phyloP scores from a whole-genome alignment of 1,140 invertebrate species.

The Ceratosolen fusciceps region DNA sequence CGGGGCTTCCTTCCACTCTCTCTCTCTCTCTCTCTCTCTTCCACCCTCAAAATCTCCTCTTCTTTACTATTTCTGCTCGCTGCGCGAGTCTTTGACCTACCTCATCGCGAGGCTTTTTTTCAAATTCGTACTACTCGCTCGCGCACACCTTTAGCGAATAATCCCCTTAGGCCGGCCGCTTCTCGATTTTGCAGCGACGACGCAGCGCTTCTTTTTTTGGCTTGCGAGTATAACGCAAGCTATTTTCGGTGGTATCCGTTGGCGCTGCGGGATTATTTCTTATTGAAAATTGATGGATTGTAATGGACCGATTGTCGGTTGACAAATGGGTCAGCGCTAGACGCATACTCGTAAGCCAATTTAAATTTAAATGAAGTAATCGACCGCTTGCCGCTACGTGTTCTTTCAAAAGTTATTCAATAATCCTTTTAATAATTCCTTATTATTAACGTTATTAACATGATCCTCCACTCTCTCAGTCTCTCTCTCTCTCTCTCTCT shows the following conservation, averaged over 20 bases:
- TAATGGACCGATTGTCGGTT: background rate
- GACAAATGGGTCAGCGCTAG: background rate
- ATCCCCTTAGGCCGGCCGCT: too few species aligned
- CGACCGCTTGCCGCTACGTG: background rate
- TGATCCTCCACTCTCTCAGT: too few species aligned
- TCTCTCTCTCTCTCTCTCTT: too few species aligned
- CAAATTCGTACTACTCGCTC: background rate
- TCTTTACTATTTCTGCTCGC: background rate
- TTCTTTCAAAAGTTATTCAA: too few species aligned
- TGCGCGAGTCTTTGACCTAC: slow-evolving; percentile 35
- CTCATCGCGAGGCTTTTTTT: background rate
- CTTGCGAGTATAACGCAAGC: background rate
- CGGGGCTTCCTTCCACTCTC: slow-evolving; percentile 30
- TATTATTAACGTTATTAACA: too few species aligned
- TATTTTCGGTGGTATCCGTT: background rate
- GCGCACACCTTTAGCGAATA: background rate
- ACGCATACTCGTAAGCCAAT: background rate
- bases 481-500: too few species aligned
- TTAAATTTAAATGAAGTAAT: slow-evolving; percentile 2
- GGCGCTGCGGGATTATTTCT: background rate
- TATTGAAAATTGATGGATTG: background rate
- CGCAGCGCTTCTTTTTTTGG: background rate
- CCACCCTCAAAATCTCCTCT: too few species aligned
- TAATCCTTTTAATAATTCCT: too few species aligned
- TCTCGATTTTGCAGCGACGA: background rate